Percentiles rank a stretch among this genome's conserved stretches.
phyloP scores from a whole-genome alignment of 1,140 invertebrate species.

The Druon quercuslanigerum region DNA sequence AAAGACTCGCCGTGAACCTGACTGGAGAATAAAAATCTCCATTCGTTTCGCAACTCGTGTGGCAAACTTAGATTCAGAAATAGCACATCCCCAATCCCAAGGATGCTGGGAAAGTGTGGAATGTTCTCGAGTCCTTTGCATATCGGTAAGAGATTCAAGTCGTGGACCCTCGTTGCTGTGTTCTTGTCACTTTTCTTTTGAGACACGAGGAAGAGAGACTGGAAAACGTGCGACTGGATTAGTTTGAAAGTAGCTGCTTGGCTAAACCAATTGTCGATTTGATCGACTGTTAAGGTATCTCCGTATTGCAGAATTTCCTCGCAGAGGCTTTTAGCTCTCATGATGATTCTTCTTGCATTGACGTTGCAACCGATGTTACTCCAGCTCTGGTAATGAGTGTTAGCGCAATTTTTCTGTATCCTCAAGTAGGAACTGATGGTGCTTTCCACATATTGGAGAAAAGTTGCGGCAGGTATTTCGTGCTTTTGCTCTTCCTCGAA shows the following conservation, averaged over 20 bases:
- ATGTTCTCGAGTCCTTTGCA: slow-evolving; percentile 80
- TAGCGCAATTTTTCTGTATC: slow-evolving; percentile 69
- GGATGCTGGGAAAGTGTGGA: slow-evolving; percentile 85
- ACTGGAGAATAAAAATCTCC: slow-evolving; percentile 89
- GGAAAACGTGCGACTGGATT: slow-evolving; percentile 73
- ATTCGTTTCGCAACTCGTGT: slow-evolving; percentile 82
- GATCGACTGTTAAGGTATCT: slow-evolving; percentile 60
- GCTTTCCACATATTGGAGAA: slow-evolving; percentile 70
- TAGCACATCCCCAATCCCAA: slow-evolving; percentile 85
- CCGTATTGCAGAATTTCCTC: slow-evolving; percentile 65
- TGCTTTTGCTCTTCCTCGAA: slow-evolving; percentile 69
- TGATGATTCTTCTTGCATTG: slow-evolving; percentile 66
- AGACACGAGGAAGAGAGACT: slow-evolving; percentile 70
- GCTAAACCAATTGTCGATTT: slow-evolving; percentile 67
- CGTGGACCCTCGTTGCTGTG: slow-evolving; percentile 65
- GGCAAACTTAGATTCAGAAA: slow-evolving; percentile 87
- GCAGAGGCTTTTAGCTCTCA: slow-evolving; percentile 68
- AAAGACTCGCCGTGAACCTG: slow-evolving; percentile 90
- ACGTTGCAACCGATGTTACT: slow-evolving; percentile 72
- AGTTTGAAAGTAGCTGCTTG: slow-evolving; percentile 62
- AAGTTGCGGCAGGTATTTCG: slow-evolving; percentile 62
- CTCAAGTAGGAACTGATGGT: slow-evolving; percentile 73
- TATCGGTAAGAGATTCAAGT: slow-evolving; percentile 75
- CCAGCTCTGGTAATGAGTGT: slow-evolving; percentile 66
- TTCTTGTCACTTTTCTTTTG: slow-evolving; percentile 74